Percentiles rank a stretch among this genome's conserved stretches.
Evolutionary conservation across 2,888 invertebrate species (phyloP).

Genomic region (Drosophila paracracens): DNA sequence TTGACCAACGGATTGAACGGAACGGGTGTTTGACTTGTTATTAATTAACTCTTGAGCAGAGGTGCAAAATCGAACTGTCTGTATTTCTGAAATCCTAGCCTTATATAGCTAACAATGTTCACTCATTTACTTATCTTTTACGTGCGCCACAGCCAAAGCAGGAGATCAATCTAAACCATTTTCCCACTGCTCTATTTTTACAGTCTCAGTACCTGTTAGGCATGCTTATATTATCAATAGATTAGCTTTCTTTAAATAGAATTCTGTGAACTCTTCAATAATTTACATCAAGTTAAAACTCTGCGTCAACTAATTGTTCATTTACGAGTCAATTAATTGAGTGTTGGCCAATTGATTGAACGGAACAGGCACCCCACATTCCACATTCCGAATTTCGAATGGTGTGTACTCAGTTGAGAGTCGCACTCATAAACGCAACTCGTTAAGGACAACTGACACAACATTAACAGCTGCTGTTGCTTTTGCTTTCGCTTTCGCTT

Average conservation of each 20-base stretch:
- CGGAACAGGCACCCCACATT: background rate
- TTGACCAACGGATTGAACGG: background rate
- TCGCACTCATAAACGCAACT: slow-evolving; percentile 48
- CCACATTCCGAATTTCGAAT: background rate
- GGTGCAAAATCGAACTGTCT: no score
- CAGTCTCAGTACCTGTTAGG: no score
- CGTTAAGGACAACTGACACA: slow-evolving; percentile 54
- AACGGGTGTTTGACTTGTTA: background rate
- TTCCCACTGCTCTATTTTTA: no score
- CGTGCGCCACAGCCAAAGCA: no score
- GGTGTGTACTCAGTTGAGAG: background rate
- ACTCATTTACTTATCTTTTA: no score
- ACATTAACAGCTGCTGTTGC: slow-evolving; percentile 34
- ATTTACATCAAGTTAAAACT: background rate
- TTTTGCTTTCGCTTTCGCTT: slow-evolving; percentile 6
- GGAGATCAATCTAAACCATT: no score
- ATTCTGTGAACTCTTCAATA: background rate
- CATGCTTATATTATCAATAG: no score
- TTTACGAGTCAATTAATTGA: background rate
- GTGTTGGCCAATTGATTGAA: slow-evolving; percentile 1
- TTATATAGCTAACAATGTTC: no score
- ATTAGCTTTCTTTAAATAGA: background rate
- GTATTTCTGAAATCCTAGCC: no score
- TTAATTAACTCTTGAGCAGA: no score
- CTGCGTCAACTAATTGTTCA: background rate